Conservation (phyloP, 2,113 vertebrate genomes). For the Brachyhypopomus occidentalis region DNA sequence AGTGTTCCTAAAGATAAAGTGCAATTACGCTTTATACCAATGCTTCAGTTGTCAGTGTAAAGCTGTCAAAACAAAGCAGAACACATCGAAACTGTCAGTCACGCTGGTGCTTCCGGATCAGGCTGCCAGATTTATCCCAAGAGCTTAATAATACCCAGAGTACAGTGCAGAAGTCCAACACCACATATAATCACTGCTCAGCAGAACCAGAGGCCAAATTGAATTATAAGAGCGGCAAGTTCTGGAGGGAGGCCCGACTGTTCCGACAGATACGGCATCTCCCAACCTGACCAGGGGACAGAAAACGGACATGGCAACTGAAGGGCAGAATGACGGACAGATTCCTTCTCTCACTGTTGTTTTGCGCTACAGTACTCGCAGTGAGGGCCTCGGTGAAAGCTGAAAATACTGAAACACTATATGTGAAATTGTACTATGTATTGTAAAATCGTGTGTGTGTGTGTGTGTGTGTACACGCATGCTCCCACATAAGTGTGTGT, state of each 20-base stretch:
- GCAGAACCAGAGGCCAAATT: conserved; percentile 37
- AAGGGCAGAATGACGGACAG: background rate
- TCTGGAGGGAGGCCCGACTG: conserved; percentile 12
- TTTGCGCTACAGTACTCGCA: background rate
- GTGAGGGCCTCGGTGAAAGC: too few species aligned
- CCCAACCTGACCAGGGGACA: background rate
- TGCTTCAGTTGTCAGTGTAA: conserved; percentile 14
- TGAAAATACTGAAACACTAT: too few species aligned
- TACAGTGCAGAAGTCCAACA: conserved; percentile 16
- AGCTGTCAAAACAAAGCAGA: conserved; percentile 4
- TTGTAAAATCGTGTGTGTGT: too few species aligned
- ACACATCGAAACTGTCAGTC: conserved; percentile 25
- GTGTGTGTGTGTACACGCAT: too few species aligned
- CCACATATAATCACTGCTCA: conserved; percentile 37
- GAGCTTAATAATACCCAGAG: conserved; percentile 10
- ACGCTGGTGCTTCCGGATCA: conserved; percentile 17
- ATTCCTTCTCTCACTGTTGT: background rate
- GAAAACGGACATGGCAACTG: conserved; percentile 7
- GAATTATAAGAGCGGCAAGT: conserved; percentile 21
- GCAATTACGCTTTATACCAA: too few species aligned
- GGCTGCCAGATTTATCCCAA: background rate
- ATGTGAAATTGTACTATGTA: too few species aligned
- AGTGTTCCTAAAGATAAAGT: too few species aligned
- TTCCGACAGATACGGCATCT: background rate
- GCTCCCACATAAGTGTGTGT: too few species aligned